Evolutionary conservation across 2,888 invertebrate species (phyloP).

Genomic region (Tenthredo scrophulariae): DNA sequence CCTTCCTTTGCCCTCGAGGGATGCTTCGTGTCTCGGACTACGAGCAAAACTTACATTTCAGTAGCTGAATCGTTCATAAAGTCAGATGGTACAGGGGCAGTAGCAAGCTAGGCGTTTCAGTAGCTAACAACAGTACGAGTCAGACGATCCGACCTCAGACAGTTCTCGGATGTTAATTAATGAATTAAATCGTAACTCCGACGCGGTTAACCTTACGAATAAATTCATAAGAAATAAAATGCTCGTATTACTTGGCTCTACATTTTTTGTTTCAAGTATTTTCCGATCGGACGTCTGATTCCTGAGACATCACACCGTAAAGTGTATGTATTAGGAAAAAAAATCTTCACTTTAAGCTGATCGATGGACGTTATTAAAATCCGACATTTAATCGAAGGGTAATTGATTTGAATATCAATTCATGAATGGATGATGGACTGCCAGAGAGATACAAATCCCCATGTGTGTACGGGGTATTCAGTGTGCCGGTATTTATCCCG

Average conservation of each 20-base stretch:
- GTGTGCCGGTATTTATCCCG: constrained; percentile 2
- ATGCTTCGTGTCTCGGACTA: background rate
- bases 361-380: background rate
- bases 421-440: background rate
- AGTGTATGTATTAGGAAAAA: background rate
- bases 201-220: background rate
- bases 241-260: background rate
- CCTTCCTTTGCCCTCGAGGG: background rate
- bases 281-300: background rate
- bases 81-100: background rate
- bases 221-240: background rate
- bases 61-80: constrained; percentile 28
- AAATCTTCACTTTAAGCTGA: background rate
- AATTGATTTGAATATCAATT: background rate
- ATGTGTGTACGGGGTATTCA: background rate
- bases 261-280: background rate
- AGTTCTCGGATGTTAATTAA: background rate
- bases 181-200: background rate
- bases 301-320: background rate
- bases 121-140: constrained; percentile 25
- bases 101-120: background rate
- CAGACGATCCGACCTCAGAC: background rate
- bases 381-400: background rate
- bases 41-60: constrained; percentile 16
- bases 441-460: background rate